Evolutionary conservation across 2,113 vertebrate genomes (phyloP), one percentile per base, ranked within the genome.

Genomic region (Triplophysa siluroides): DNA sequence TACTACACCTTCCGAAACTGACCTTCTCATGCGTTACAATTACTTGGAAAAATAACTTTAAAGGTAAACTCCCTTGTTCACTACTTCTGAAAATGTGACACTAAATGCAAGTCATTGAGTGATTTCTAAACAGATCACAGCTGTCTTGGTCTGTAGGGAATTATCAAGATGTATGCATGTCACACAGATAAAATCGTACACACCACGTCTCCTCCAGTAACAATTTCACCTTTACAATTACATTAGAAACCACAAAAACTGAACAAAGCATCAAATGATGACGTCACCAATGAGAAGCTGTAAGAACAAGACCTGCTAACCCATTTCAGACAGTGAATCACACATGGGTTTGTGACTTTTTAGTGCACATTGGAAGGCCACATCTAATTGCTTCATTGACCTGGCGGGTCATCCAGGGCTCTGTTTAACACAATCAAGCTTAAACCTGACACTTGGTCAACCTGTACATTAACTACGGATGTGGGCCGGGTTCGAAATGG

Each of bases 261-360:
- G 14, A 29, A 74, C 26, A 52, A 79, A 9, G 60, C 33, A 69
- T 38, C 52, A 29, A 47, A 63, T 26, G 41, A 12, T 23, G 52
- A n/a, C 45, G 33, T 78, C 56, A 29, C 29, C 69, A 23, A 83
- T 76, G 23, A 75, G 76, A 69, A 79, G 61, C 65, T 8, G 19
- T 23, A 69, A 23, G 38, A 79, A 71, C 41, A 26, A 58, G 62
- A 70, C 47, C 64, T 45, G 24, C 61, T 69, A 21, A 66, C 45
- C 56, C 78, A 50, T 23, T 75, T 75, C 68, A 52, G 47, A 43
- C 43, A n/a, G 14, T 21, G 69, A 63, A 33, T 75, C 54, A 4
- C 43, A 63, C 12, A 41, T 26, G 43, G 41, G 23, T 75, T 50
- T 56, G n/a, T n/a, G 8, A 79, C 58, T 79, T 64, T 79, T 19